These are phyloP conservation scores for Oscheius sp. DNA, from an alignment of 1,140 invertebrate genomes.

Conservation along the genomic window DNA sequence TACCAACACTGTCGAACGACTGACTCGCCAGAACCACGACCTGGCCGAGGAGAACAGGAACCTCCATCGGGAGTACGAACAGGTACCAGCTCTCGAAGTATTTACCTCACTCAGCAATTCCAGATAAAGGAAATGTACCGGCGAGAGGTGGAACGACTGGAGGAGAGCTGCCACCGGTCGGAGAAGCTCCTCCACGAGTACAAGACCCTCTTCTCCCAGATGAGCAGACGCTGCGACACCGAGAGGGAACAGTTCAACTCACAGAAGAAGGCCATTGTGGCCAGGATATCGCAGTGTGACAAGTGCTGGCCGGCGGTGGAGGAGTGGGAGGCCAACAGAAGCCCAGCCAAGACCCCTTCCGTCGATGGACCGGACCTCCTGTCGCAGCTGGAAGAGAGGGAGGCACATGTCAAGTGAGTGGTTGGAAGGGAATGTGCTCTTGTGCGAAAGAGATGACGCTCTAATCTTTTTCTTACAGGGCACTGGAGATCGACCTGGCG, in stretches of 20 bases:
- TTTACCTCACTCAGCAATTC: not conserved
- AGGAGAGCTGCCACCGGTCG: constrained; percentile 73
- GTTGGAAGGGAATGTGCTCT: not conserved
- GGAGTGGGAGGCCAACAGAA: constrained; percentile 34
- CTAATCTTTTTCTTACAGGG: constrained; percentile 4
- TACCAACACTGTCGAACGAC: constrained; percentile 74
- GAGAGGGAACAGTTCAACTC: constrained; percentile 29
- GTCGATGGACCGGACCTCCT: constrained; percentile 43
- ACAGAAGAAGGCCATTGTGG: constrained; percentile 34
- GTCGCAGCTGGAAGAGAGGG: constrained; percentile 46
- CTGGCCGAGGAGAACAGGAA: constrained; percentile 80
- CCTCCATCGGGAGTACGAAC: constrained; percentile 74
- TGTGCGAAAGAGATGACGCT: constrained; percentile 1
- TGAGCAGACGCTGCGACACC: constrained; percentile 20
- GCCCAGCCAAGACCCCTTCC: constrained; percentile 16
- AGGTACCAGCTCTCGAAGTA: constrained; percentile 62
- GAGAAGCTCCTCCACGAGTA: constrained; percentile 82
- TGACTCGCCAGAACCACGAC: constrained; percentile 73
- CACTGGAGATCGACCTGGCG: constrained; percentile 85
- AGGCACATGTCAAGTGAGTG: constrained; percentile 50
- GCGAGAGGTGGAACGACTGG: constrained; percentile 74
- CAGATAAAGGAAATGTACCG: constrained; percentile 78
- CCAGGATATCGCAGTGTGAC: constrained; percentile 29
- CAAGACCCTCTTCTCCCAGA: constrained; percentile 61
- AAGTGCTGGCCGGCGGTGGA: constrained; percentile 29